phyloP scores from a whole-genome alignment of 2,888 invertebrate species.

The Ommatoiulus sabulosus region DNA sequence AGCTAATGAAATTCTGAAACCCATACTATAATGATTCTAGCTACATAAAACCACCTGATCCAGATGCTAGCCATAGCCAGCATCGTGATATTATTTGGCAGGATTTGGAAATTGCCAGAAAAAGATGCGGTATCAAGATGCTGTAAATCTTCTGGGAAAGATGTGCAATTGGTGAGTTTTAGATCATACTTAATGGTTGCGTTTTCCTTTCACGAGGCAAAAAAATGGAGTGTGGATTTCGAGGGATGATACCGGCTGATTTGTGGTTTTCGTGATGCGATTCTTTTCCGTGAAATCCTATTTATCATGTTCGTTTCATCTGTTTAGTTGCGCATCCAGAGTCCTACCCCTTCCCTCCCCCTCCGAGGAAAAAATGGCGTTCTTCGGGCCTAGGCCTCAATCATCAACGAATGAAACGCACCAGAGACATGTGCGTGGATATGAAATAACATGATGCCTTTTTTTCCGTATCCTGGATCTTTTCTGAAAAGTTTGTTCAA shows the following conservation, averaged over 20 bases:
- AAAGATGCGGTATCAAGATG: too few species aligned
- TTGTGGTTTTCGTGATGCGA: background rate
- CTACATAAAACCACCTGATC: too few species aligned
- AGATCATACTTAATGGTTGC: too few species aligned
- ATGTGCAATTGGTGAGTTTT: too few species aligned
- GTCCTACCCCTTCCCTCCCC: background rate
- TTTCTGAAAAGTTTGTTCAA: too few species aligned
- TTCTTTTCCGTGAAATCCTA: background rate
- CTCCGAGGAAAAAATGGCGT: background rate
- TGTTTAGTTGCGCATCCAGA: background rate
- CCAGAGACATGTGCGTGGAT: background rate
- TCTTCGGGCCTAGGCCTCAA: background rate
- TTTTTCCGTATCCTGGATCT: too few species aligned
- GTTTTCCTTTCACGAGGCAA: background rate
- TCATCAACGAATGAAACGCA: background rate
- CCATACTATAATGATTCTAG: too few species aligned
- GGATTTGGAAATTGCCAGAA: background rate
- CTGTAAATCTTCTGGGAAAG: too few species aligned
- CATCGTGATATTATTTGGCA: background rate
- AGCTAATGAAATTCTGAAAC: background rate
- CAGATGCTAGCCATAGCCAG: background rate
- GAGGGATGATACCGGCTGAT: background rate
- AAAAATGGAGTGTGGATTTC: background rate
- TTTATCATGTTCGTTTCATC: constrained; percentile 18
- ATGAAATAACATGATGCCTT: background rate